A percentile compares a stretch with the other conserved stretches of the same genome.
These are phyloP conservation scores for Anableps anableps DNA, from an alignment of 2,797 vertebrate genomes.

Conservation along the genomic window DNA sequence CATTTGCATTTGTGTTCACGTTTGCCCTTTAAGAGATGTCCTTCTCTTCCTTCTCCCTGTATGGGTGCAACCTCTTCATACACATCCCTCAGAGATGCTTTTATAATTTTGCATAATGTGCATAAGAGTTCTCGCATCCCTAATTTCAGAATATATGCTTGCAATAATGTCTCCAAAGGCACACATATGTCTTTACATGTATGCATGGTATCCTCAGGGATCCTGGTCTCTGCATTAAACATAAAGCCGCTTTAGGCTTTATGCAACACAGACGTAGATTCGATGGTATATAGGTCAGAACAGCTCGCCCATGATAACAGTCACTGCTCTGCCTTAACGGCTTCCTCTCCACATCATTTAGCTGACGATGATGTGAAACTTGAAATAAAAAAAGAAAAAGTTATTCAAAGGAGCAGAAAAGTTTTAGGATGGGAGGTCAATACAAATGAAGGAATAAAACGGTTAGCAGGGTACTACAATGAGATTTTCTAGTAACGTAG, in stretches of 20 bases:
- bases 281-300: slow-evolving; percentile 58
- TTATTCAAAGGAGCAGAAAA: slow-evolving; percentile 13
- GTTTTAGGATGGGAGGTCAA: background rate
- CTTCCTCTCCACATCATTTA: background rate
- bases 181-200: background rate
- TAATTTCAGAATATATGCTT: background rate
- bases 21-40: slow-evolving; percentile 10
- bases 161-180: background rate
- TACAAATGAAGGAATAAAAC: background rate
- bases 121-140: background rate
- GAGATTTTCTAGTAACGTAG: background rate
- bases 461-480: background rate
- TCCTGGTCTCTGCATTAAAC: slow-evolving; percentile 41
- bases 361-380: background rate
- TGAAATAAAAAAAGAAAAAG: background rate
- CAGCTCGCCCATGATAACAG: slow-evolving; percentile 33
- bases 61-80: background rate
- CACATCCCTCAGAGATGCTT: background rate
- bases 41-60: slow-evolving; percentile 13
- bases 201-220: slow-evolving; percentile 40
- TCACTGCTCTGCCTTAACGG: slow-evolving; percentile 15
- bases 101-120: background rate
- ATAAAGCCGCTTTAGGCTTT: slow-evolving; percentile 50
- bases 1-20: slow-evolving; percentile 25
- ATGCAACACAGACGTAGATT: slow-evolving; percentile 38